A percentile compares a stretch with the other conserved stretches of the same genome.
phyloP scores from a whole-genome alignment of 2,888 invertebrate species.

The Nebria brevicollis region DNA sequence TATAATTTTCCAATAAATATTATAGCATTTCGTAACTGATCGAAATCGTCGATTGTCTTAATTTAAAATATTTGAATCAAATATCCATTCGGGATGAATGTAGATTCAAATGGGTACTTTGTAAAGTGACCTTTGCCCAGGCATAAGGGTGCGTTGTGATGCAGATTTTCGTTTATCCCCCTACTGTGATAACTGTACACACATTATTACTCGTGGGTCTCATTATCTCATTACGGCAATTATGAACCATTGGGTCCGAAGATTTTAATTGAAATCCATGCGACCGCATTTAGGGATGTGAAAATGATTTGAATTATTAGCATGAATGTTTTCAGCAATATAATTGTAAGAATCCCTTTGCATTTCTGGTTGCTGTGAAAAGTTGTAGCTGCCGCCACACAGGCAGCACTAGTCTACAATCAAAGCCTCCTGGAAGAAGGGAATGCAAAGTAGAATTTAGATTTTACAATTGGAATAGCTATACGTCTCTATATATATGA shows the following conservation, averaged over 20 bases:
- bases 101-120: neutral
- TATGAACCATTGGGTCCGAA: conserved; percentile 24
- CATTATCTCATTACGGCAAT: conserved; percentile 38
- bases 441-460: conserved; percentile 63
- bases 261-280: conserved; percentile 29
- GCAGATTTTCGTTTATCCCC: neutral
- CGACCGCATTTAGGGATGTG: conserved; percentile 5
- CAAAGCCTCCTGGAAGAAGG: conserved; percentile 57
- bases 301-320: neutral
- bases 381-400: conserved; percentile 6
- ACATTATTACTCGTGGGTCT: conserved; percentile 30
- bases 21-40: too few relatives aligned
- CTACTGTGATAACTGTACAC: conserved; percentile 31
- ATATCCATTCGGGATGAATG: neutral
- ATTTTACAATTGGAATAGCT: conserved; percentile 64
- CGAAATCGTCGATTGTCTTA: too few relatives aligned
- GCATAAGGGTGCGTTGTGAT: neutral
- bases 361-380: neutral
- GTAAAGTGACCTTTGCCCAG: neutral
- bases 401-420: conserved; percentile 48
- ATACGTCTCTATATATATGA: conserved; percentile 61
- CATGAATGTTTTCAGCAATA: neutral
- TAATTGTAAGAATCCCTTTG: neutral
- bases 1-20: too few relatives aligned
- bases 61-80: neutral